Evolutionary conservation across 1,140 invertebrate species (phyloP), one percentile per base, ranked within the genome.

Genomic region (Drosophila nigrodunni): DNA sequence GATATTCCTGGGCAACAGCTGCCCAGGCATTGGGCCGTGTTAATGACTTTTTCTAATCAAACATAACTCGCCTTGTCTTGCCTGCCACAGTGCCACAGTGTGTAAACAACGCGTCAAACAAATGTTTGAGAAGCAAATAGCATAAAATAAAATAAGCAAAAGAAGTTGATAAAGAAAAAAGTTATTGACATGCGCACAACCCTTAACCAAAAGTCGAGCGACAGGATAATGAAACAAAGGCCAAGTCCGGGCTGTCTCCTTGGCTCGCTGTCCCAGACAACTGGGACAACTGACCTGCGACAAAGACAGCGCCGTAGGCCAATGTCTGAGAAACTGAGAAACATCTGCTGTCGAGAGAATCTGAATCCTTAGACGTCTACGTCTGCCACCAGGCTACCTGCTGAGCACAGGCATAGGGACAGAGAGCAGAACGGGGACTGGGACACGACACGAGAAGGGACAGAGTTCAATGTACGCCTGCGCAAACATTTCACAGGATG

Each of bases 391-490:
- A 34, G 58, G 25, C 41, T 72, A 76, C 74, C 74, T 76, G 74
- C 9, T 18, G 30, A 37, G 37, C 46, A 50, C 15, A 0, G 25
- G 25, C 25, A 30, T 30, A 30, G 21, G 21, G 35, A 69, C 34
- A 37, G 50, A 54, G 50, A 64, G 25, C 25, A 2, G 25, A 6
- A 30, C 25, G 25, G 25, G 21, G 9, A 59, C 41, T 3, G 41
- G 43, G 59, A 49, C 11, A 5, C 41, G 11, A 13, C 11, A 47
- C 41, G 25, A 11, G 35, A 39, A 55, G 21, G 47, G 52, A 54
- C 74, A 78, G 71, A 80, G 85, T 89, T 88, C 86, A 88, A 89
- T 62, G 85, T 78, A 88, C 85, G 85, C 85, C 86, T 90, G 80
- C 80, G 80, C 85, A 88, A 81, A 88, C 75, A 60, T 64, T 66